Conservation (phyloP, 2,797 vertebrate species). For the Margarornis squamiger region DNA sequence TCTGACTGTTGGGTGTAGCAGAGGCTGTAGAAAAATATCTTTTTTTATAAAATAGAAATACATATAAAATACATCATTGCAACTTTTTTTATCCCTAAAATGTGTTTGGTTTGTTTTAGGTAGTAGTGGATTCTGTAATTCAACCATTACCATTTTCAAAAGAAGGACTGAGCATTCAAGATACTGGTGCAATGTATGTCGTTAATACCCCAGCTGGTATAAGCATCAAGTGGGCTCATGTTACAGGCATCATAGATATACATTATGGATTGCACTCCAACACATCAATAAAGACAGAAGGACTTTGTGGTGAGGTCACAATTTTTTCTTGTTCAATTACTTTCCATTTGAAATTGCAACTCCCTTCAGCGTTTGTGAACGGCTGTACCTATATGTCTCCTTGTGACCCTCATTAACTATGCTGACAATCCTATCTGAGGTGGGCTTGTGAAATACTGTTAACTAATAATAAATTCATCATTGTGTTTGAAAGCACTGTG, state of each 20-base stretch:
- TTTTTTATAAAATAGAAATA: neutral
- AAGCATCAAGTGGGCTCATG: conserved; percentile 94
- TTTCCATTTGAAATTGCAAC: neutral
- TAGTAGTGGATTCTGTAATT: conserved; percentile 87
- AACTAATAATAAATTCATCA: neutral
- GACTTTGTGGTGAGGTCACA: conserved; percentile 90
- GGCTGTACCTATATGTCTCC: neutral
- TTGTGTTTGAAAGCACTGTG: neutral
- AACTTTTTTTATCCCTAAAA: neutral
- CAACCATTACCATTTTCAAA: conserved; percentile 88
- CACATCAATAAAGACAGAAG: conserved; percentile 84
- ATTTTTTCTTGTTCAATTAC: neutral
- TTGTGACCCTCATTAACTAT: neutral
- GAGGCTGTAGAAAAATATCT: neutral
- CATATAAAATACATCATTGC: neutral
- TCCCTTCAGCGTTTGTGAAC: neutral
- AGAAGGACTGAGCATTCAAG: conserved; percentile 87
- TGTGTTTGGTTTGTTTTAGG: conserved; percentile 76
- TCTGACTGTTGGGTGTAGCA: neutral
- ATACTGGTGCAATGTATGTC: conserved; percentile 95
- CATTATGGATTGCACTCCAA: conserved; percentile 84
- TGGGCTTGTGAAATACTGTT: neutral
- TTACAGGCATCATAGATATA: conserved; percentile 94
- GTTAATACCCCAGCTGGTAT: conserved; percentile 90
- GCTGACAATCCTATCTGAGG: neutral